These are phyloP conservation scores for Rhagologus leucostigma DNA, from an alignment of 2,113 vertebrate genomes.

Conservation along the genomic window DNA sequence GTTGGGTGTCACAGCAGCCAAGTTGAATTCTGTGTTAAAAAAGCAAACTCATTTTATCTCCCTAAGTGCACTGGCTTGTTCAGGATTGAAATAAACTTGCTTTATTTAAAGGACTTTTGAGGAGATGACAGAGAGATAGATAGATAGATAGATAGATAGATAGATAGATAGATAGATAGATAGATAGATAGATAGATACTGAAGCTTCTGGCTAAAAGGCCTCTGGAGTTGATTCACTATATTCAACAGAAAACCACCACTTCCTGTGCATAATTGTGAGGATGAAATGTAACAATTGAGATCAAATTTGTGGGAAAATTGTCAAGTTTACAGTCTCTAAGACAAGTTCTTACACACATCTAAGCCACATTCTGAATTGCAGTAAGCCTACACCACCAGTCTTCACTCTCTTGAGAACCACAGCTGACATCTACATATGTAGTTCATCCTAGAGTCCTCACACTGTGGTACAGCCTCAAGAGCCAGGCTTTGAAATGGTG, in stretches of 20 bases:
- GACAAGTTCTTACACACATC: background rate
- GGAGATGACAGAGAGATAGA: background rate
- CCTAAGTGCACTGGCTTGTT: background rate
- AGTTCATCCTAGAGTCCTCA: background rate
- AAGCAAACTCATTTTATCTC: background rate
- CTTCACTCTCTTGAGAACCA: background rate
- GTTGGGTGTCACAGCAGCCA: rapidly evolving
- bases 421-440: background rate
- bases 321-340: background rate
- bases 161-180: background rate
- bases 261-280: background rate
- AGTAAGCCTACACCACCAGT: background rate
- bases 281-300: background rate
- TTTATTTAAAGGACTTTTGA: background rate
- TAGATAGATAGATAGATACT: background rate
- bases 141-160: background rate
- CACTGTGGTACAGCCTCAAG: background rate
- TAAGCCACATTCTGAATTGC: background rate
- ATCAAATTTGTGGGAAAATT: background rate
- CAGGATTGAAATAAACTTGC: background rate
- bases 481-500: background rate
- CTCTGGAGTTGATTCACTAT: background rate
- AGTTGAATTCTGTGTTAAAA: background rate
- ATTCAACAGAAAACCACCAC: background rate
- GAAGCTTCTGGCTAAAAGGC: background rate